These are phyloP conservation scores for Ophioderma brevispina DNA, from an alignment of 35 echinoderm and acorn worm genomes.

Conservation along the genomic window DNA sequence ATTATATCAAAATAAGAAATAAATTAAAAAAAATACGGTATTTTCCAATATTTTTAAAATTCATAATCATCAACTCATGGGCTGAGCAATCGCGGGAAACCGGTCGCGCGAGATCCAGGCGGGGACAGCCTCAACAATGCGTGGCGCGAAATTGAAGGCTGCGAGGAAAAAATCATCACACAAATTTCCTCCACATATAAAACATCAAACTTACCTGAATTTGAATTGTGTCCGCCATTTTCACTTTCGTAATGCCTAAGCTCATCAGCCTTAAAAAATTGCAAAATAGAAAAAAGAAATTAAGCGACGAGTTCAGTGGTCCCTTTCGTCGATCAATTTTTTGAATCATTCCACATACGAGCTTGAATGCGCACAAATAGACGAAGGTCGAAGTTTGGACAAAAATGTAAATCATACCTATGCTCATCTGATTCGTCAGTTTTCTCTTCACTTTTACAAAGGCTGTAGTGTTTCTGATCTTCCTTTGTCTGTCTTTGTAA, in stretches of 20 bases:
- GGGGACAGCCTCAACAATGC: slow-evolving; percentile 16
- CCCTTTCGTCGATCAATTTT: not conserved
- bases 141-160: slow-evolving; percentile 10
- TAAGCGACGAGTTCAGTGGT: not conserved
- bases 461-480: not conserved
- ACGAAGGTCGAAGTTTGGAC: not conserved
- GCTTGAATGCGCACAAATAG: not conserved
- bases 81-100: not conserved
- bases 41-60: too few relatives aligned
- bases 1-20: too few relatives aligned
- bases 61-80: too few relatives aligned
- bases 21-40: too few relatives aligned
- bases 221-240: slow-evolving; percentile 54
- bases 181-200: not conserved
- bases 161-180: not conserved
- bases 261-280: not conserved
- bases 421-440: slow-evolving; percentile 29
- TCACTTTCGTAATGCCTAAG: slow-evolving; percentile 19
- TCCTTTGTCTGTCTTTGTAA: too few relatives aligned
- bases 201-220: slow-evolving; percentile 37
- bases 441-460: slow-evolving; percentile 50
- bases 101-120: not conserved
- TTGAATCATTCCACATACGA: not conserved
- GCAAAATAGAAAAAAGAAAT: not conserved
- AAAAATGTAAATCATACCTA: not conserved